Evolutionary conservation across 2,113 vertebrate species (phyloP).

Genomic region (Chamaetylas fuelleborni): DNA sequence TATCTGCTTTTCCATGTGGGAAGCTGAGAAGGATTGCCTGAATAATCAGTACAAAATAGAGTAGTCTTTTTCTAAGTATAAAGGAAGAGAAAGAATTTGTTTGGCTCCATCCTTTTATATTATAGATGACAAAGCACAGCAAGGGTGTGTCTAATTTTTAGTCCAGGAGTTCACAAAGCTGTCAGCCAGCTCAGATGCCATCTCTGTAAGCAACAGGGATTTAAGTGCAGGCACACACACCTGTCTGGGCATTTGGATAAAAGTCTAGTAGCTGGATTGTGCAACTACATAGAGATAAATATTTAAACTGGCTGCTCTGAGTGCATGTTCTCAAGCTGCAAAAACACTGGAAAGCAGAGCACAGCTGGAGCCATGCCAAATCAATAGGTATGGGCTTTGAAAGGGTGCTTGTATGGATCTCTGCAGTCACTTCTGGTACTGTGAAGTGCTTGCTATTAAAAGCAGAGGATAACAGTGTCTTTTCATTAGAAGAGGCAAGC

Average conservation of each 20-base stretch:
- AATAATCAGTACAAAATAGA: not conserved
- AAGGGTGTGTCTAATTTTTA: not conserved
- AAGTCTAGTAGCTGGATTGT: not conserved
- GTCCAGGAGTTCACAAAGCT: not conserved
- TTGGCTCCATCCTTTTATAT: not conserved
- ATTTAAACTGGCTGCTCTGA: not conserved
- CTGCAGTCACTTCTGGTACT: not conserved
- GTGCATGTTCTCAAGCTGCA: not conserved
- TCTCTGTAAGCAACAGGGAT: not conserved
- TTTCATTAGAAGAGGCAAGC: not conserved
- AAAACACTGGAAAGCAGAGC: not conserved
- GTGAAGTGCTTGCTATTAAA: not conserved
- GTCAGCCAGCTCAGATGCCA: not conserved
- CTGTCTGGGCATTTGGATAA: not conserved
- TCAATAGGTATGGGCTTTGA: not conserved
- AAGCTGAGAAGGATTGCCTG: not conserved
- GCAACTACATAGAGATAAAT: not conserved
- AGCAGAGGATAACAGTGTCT: not conserved
- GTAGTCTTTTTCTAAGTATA: not conserved
- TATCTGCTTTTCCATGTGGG: not conserved
- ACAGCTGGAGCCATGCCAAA: not conserved
- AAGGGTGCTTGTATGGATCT: not conserved
- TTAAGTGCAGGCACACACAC: not conserved
- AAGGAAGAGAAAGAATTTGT: not conserved
- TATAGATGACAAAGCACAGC: not conserved